Evolutionary conservation across 2,888 invertebrate genomes (phyloP).

Genomic region (Acanthosepion lycidas): DNA sequence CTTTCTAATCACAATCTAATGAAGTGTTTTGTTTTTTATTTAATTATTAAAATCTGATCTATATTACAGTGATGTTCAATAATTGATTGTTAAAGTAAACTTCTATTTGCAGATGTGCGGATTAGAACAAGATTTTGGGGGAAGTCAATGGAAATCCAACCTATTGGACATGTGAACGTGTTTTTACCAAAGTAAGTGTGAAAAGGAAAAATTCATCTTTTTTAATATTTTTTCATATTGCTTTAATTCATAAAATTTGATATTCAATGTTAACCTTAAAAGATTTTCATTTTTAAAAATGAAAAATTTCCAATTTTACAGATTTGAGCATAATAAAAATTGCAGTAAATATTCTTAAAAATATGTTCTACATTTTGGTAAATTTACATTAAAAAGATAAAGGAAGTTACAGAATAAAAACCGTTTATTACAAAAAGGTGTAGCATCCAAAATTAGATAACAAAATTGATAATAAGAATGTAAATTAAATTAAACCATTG

Average conservation of each 20-base stretch:
- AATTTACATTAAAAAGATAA: no score
- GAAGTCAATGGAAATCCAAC: slow-evolving; percentile 91
- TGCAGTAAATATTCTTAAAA: no score
- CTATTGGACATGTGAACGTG: slow-evolving; percentile 82
- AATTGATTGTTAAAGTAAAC: background rate
- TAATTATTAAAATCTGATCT: background rate
- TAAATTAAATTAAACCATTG: no score
- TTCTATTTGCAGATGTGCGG: slow-evolving; percentile 79
- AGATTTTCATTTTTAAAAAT: background rate
- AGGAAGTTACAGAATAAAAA: no score
- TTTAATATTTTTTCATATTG: background rate
- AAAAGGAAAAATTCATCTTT: background rate
- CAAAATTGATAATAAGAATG: no score
- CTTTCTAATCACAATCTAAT: no score
- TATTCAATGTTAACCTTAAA: background rate
- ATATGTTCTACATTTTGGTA: no score
- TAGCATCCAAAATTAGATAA: no score
- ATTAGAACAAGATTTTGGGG: slow-evolving; percentile 93
- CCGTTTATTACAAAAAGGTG: no score
- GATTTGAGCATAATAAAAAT: no score
- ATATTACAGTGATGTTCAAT: background rate
- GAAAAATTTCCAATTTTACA: background rate
- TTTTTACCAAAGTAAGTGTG: slow-evolving; percentile 75
- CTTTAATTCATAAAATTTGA: background rate
- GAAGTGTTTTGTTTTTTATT: no score